Evolutionary conservation across 2,888 invertebrate genomes (phyloP).

Genomic region (Cheilosia soror): DNA sequence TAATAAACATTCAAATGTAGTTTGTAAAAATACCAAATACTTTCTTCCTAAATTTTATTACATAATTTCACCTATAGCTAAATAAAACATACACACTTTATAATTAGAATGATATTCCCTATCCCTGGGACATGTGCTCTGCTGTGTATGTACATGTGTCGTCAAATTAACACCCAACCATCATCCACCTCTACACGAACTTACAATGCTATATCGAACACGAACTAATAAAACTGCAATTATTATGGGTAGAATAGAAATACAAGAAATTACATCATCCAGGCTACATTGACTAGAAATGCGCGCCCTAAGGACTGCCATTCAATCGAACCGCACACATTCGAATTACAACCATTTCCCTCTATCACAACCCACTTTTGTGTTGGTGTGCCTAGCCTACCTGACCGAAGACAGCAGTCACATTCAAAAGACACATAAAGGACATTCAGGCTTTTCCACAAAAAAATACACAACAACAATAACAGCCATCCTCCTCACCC

Average conservation of each 20-base stretch:
- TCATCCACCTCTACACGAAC: constrained; percentile 3
- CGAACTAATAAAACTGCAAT: constrained; percentile 37
- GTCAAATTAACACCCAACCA: constrained; percentile 12
- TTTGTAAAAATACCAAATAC: too few relatives aligned
- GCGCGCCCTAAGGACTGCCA: constrained; percentile 31
- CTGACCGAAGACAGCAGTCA: constrained; percentile 15
- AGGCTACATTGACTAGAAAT: constrained; percentile 4
- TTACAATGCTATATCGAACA: neutral
- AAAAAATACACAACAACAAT: neutral
- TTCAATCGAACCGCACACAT: constrained; percentile 30
- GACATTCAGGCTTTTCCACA: constrained; percentile 34
- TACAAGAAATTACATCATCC: constrained; percentile 27
- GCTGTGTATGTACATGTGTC: constrained; percentile 3
- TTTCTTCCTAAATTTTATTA: too few relatives aligned
- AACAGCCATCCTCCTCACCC: constrained; percentile 10
- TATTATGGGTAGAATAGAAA: constrained; percentile 4
- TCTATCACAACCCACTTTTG: constrained; percentile 21
- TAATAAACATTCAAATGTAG: too few relatives aligned
- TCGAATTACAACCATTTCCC: neutral
- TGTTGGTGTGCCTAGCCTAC: neutral
- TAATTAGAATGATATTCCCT: neutral
- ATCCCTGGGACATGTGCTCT: constrained; percentile 7
- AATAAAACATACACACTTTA: neutral
- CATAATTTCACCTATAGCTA: too few relatives aligned
- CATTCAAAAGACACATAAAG: constrained; percentile 32